Percentiles rank a stretch among this genome's conserved stretches.
phyloP scores from a whole-genome alignment of 2,113 vertebrate species.

The Anguilla japonica region DNA sequence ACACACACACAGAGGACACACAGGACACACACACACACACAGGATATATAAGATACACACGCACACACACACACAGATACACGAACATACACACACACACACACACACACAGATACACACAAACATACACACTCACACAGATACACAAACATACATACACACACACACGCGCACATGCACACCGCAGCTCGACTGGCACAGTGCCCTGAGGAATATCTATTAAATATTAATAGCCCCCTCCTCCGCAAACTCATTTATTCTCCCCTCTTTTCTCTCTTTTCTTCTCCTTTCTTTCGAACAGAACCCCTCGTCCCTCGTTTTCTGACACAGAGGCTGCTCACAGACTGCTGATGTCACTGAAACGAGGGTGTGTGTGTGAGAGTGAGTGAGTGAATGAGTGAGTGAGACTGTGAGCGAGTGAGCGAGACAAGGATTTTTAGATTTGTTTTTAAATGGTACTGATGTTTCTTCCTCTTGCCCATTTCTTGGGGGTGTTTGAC shows the following conservation, averaged over 20 bases:
- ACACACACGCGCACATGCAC: not conserved
- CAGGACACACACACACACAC: too few species aligned
- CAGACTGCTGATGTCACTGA: too few species aligned
- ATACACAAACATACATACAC: too few species aligned
- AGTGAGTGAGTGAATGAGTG: not conserved
- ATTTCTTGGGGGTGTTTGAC: not conserved
- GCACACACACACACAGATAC: too few species aligned
- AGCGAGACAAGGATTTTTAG: not conserved
- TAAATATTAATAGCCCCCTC: slow-evolving; percentile 34
- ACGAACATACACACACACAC: too few species aligned
- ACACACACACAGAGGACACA: too few species aligned
- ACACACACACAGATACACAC: too few species aligned
- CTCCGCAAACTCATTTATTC: not conserved
- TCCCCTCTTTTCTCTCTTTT: not conserved
- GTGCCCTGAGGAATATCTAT: slow-evolving; percentile 37
- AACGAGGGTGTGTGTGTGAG: not conserved
- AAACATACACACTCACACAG: too few species aligned
- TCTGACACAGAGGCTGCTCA: slow-evolving; percentile 9
- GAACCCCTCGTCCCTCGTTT: slow-evolving; percentile 16
- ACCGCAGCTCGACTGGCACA: not conserved
- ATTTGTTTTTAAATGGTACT: not conserved
- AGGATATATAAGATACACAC: too few species aligned
- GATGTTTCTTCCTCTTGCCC: not conserved
- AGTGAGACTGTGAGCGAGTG: not conserved
- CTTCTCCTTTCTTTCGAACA: not conserved